Percentiles rank a stretch among this genome's conserved stretches.
phyloP scores from a whole-genome alignment of 1,140 invertebrate genomes.

The Melipona quadrifasciata region DNA sequence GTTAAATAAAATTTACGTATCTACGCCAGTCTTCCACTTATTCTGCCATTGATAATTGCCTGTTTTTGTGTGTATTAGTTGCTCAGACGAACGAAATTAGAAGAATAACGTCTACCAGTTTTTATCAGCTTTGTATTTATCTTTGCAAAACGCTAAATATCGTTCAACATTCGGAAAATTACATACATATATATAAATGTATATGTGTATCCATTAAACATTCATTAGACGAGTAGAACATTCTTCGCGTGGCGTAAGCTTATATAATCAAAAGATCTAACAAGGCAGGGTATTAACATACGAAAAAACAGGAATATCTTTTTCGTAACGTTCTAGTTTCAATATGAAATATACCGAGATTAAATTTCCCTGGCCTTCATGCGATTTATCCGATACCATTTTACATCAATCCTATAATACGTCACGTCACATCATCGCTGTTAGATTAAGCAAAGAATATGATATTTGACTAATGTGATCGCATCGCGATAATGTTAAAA shows the following conservation, averaged over 20 bases:
- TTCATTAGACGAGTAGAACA: constrained; percentile 49
- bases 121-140: not conserved
- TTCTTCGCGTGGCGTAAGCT: not conserved
- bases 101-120: not conserved
- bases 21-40: constrained; percentile 23
- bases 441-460: constrained; percentile 5
- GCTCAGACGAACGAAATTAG: constrained; percentile 1
- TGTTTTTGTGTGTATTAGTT: not conserved
- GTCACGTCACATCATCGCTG: constrained; percentile 27
- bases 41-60: not conserved
- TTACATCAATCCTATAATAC: not conserved
- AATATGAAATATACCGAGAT: constrained; percentile 9
- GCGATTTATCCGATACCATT: not conserved
- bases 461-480: not conserved
- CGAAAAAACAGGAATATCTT: constrained; percentile 6
- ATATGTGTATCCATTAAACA: constrained; percentile 55
- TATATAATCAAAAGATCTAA: constrained; percentile 13
- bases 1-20: constrained; percentile 32
- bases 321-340: constrained; percentile 4
- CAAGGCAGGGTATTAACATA: constrained; percentile 9
- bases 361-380: constrained; percentile 23
- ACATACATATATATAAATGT: constrained; percentile 22
- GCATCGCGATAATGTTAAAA: not conserved
- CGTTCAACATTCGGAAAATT: constrained; percentile 40
- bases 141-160: not conserved